Percentiles rank a stretch among this genome's conserved stretches.
Conservation (phyloP, 64 coral and sea anemone species). For the Porites lutea region DNA sequence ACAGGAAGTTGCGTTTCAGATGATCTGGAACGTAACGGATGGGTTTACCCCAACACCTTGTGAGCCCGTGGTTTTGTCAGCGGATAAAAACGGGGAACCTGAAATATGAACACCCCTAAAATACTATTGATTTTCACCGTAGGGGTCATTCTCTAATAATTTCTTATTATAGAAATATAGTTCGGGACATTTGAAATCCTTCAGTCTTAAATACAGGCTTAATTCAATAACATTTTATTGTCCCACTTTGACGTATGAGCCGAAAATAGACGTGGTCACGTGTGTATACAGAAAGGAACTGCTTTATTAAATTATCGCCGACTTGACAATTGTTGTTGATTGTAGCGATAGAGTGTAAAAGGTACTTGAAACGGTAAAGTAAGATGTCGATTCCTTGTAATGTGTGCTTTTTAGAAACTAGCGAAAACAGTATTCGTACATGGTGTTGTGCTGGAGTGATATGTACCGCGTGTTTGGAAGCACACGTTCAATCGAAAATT, state of each 20-base stretch:
- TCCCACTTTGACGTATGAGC: background rate
- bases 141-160: too few species aligned
- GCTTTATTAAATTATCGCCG: background rate
- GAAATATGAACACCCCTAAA: too few species aligned
- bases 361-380: background rate
- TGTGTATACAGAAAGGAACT: slow-evolving; percentile 39
- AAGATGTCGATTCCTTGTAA: slow-evolving; percentile 62
- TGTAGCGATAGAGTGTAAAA: background rate
- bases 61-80: too few species aligned
- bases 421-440: slow-evolving; percentile 55
- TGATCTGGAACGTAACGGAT: too few species aligned
- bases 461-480: slow-evolving; percentile 62
- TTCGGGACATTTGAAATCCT: too few species aligned
- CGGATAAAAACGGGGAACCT: too few species aligned
- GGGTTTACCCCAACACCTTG: too few species aligned
- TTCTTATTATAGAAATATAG: too few species aligned
- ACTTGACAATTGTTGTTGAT: slow-evolving; percentile 33
- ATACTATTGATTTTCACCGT: too few species aligned
- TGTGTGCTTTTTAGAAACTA: slow-evolving; percentile 75
- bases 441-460: slow-evolving; percentile 76
- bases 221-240: too few species aligned
- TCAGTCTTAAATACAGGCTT: too few species aligned
- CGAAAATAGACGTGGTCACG: slow-evolving; percentile 26
- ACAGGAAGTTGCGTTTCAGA: too few species aligned
- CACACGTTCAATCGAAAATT: slow-evolving; percentile 83